Evolutionary conservation across 2,888 invertebrate species (phyloP).

Genomic region (Lucinisca nassula): DNA sequence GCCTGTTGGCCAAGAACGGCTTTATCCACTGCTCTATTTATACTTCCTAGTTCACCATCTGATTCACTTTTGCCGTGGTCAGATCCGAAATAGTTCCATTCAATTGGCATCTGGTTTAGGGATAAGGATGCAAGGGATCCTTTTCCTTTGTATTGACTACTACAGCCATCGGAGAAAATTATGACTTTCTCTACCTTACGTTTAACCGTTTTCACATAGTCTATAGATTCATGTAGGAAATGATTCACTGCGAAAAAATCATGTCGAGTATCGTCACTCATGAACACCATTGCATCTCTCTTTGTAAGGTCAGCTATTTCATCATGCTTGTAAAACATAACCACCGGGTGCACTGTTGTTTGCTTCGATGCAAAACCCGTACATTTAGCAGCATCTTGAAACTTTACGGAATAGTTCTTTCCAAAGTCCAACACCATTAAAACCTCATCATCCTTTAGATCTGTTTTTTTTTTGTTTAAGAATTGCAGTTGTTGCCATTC

Average conservation of each 20-base stretch:
- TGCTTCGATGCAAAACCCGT: constrained; percentile 44
- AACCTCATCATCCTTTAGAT: constrained; percentile 47
- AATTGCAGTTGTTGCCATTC: constrained; percentile 62
- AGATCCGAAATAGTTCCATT: constrained; percentile 17
- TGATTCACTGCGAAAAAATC: constrained; percentile 46
- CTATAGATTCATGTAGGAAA: constrained; percentile 27
- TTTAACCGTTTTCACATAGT: constrained; percentile 18
- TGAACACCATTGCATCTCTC: constrained; percentile 41
- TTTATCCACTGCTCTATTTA: neutral
- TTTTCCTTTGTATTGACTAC: constrained; percentile 38
- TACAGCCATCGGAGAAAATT: constrained; percentile 50
- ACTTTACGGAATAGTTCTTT: constrained; percentile 46
- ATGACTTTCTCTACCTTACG: constrained; percentile 23
- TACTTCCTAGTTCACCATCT: neutral
- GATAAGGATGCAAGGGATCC: constrained; percentile 21
- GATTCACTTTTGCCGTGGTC: neutral
- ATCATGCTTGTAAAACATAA: constrained; percentile 45
- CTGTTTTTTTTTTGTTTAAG: constrained; percentile 28
- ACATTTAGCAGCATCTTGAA: constrained; percentile 56
- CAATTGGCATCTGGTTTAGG: neutral
- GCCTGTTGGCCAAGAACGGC: neutral
- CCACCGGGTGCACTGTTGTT: constrained; percentile 56
- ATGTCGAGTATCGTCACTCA: constrained; percentile 46
- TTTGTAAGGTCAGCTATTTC: constrained; percentile 34
- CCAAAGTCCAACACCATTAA: constrained; percentile 58